Conservation (phyloP, 2,888 invertebrate genomes). For the Oscheius myriophilus region DNA sequence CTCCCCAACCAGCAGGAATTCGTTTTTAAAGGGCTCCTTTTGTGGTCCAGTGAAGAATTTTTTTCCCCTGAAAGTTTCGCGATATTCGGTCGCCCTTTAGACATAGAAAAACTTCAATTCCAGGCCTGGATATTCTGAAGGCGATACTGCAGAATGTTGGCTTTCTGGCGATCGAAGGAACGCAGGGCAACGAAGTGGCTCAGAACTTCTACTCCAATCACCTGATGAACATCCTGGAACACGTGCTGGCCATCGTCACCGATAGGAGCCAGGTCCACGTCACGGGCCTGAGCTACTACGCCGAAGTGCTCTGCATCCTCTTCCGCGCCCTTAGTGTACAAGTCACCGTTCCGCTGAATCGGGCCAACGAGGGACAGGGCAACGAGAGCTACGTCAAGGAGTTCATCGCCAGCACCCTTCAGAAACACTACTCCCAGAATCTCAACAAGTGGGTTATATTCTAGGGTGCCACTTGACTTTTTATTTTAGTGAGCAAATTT, state of each 20-base stretch:
- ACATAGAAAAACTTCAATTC: too few relatives aligned
- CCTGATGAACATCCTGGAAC: slow-evolving; percentile 95
- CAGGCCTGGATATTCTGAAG: slow-evolving; percentile 18
- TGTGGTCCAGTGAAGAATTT: too few relatives aligned
- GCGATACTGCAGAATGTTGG: slow-evolving; percentile 37
- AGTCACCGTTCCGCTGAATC: slow-evolving; percentile 76
- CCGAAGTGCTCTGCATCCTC: slow-evolving; percentile 93
- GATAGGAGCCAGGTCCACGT: slow-evolving; percentile 84
- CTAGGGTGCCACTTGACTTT: not conserved
- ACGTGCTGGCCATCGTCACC: slow-evolving; percentile 97
- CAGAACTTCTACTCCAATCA: slow-evolving; percentile 98
- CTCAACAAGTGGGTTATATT: slow-evolving; percentile 82
- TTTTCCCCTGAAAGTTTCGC: too few relatives aligned
- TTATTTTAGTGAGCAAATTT: slow-evolving; percentile 81
- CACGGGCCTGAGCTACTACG: slow-evolving; percentile 89
- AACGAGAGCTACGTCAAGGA: slow-evolving; percentile 79
- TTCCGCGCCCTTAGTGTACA: slow-evolving; percentile 92
- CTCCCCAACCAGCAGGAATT: too few relatives aligned
- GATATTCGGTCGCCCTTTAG: too few relatives aligned
- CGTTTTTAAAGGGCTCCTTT: too few relatives aligned
- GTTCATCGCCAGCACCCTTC: slow-evolving; percentile 91
- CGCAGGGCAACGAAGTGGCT: not conserved
- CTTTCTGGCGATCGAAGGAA: slow-evolving; percentile 46
- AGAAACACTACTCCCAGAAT: slow-evolving; percentile 90
- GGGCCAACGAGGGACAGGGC: slow-evolving; percentile 42